Conservation (phyloP, 2,113 vertebrate genomes). For the Chelonoidis abingdonii region DNA sequence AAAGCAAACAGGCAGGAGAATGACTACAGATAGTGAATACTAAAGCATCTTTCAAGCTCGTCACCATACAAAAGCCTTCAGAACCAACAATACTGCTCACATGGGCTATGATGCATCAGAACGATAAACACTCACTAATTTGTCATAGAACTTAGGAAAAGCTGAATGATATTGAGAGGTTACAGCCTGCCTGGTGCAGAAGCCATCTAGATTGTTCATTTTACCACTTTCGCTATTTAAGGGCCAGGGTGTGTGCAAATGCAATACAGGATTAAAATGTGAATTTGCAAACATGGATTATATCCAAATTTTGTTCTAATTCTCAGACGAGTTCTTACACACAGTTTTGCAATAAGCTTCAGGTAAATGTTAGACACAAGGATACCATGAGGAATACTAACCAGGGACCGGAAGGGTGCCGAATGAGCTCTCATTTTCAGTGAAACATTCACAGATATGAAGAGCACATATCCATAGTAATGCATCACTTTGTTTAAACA, state of each 20-base stretch:
- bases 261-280: constrained; percentile 37
- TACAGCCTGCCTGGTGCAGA: background rate
- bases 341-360: constrained; percentile 6
- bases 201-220: constrained; percentile 2
- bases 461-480: background rate
- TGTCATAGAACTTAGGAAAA: constrained; percentile 18
- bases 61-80: constrained; percentile 16
- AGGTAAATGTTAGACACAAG: constrained; percentile 29
- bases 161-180: background rate
- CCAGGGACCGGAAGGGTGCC: background rate
- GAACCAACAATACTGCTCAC: constrained; percentile 2
- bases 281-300: constrained; percentile 58
- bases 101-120: constrained; percentile 13
- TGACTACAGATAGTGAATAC: constrained; percentile 26
- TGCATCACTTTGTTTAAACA: background rate
- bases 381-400: background rate
- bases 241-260: constrained; percentile 19
- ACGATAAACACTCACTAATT: background rate
- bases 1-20: constrained; percentile 33
- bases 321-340: background rate
- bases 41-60: constrained; percentile 33
- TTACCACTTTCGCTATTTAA: constrained; percentile 27
- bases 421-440: background rate
- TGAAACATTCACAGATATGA: background rate
- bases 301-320: constrained; percentile 14